Percentiles rank a stretch among this genome's conserved stretches.
phyloP scores from a whole-genome alignment of 2,888 invertebrate genomes.

The Taphrorychus bicolor region DNA sequence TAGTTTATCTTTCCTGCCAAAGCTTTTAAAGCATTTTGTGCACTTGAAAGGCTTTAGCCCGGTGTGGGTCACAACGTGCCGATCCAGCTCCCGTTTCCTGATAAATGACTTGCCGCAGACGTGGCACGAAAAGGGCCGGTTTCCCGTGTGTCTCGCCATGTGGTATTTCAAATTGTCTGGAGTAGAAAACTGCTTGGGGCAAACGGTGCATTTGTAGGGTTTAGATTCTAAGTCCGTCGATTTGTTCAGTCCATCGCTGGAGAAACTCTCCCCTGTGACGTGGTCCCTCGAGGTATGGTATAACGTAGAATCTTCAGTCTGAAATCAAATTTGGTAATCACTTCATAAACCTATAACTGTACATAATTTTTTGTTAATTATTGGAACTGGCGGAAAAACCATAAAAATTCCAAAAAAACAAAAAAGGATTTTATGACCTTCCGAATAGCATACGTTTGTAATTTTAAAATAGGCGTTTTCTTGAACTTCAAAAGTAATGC shows the following conservation, averaged over 20 bases:
- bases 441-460: no score
- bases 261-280: slow-evolving; percentile 51
- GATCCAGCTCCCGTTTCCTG: slow-evolving; percentile 73
- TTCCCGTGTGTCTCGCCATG: slow-evolving; percentile 48
- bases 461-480: no score
- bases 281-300: slow-evolving; percentile 16
- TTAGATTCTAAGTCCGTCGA: slow-evolving; percentile 18
- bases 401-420: no score
- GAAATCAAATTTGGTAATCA: neutral
- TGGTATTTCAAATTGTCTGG: slow-evolving; percentile 49
- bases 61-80: slow-evolving; percentile 72
- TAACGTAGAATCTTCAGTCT: slow-evolving; percentile 17
- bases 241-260: slow-evolving; percentile 34
- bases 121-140: slow-evolving; percentile 68
- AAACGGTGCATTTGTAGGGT: slow-evolving; percentile 44
- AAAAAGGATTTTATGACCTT: no score
- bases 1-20: slow-evolving; percentile 73
- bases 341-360: neutral
- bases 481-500: no score
- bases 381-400: no score
- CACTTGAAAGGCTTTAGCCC: slow-evolving; percentile 74
- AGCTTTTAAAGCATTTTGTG: slow-evolving; percentile 58
- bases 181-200: slow-evolving; percentile 50
- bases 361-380: no score
- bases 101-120: slow-evolving; percentile 73